Base-by-base conservation (phyloP, 2,797 vertebrate species). In the Pygocentrus nattereri region DNA sequence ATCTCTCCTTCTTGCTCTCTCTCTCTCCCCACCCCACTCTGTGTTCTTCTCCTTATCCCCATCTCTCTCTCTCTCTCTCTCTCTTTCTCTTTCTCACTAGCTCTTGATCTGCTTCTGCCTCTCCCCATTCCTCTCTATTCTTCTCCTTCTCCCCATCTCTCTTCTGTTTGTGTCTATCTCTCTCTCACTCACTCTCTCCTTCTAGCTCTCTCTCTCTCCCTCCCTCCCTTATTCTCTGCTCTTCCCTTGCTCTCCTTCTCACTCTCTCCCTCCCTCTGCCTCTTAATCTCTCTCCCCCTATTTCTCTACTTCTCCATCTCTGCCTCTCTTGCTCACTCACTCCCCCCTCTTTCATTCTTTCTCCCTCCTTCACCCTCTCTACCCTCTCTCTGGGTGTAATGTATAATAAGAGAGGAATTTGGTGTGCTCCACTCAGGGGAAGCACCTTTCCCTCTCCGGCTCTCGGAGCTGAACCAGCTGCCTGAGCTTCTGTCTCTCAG, bases 361-460 rank as follows among this genome's bases (percentile, higher is more conserved):
- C 90, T 88, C 90, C 88, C 59, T 62, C 13, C 18, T 18, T 18
- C 25, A 27, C 83, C 25, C 85, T 2, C 13, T 5, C 52, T n/a
- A 21, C 89, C 74, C 76, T 76, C 85, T 85, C 1, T n/a, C 80
- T 91, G 87, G 89, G 90, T 88, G 84, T 70, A 74, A 86, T 49
- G 68, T 50, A 90, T 94, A 92, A 93, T 89, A 89, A 91, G 90
- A 87, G 85, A 87, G 87, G 89, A 90, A 64, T 64, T 92, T 90
- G 85, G 85, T 19, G 47, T 4, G 25, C 64, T 52, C 27, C 52
- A 76, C 74, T 71, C 75, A 61, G 38, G 80, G 76, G 83, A 90
- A 85, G 83, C 83, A 88, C 85, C 88, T 90, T 87, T 68, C 82
- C 78, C 80, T 31, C 30, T 77, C 27, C 19, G 12, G 34, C 23